Conservation (phyloP, 2,113 vertebrate genomes). For the Catagonus wagneri region DNA sequence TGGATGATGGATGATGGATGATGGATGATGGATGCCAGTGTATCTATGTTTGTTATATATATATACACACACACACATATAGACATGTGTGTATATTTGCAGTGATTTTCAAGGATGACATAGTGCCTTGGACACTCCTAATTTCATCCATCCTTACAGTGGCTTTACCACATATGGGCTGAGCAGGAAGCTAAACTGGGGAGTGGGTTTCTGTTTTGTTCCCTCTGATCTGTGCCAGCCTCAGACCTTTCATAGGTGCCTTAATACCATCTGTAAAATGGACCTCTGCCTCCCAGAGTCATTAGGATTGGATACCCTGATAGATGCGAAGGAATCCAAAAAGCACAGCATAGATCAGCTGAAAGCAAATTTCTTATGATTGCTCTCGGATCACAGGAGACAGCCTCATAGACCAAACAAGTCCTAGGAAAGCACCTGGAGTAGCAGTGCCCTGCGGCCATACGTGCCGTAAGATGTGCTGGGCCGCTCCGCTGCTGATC, state of each 20-base stretch:
- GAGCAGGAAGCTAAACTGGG: background rate
- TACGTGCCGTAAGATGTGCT: fast-evolving
- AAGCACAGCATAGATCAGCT: background rate
- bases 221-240: background rate
- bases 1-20: background rate
- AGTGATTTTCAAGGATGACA: background rate
- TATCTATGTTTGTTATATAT: fast-evolving
- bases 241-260: background rate
- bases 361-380: background rate
- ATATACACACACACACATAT: background rate
- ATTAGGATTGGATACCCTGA: background rate
- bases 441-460: fast-evolving
- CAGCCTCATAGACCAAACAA: background rate
- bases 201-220: background rate
- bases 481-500: background rate
- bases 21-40: too few relatives aligned
- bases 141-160: background rate
- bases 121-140: background rate
- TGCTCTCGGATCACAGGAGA: background rate
- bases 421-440: background rate
- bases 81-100: background rate
- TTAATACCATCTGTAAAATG: background rate
- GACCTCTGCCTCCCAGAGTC: background rate
- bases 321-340: background rate
- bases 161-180: background rate